A percentile compares a stretch with the other conserved stretches of the same genome.
Conservation (phyloP, 2,888 invertebrate genomes). For the Drosophila mimetica region DNA sequence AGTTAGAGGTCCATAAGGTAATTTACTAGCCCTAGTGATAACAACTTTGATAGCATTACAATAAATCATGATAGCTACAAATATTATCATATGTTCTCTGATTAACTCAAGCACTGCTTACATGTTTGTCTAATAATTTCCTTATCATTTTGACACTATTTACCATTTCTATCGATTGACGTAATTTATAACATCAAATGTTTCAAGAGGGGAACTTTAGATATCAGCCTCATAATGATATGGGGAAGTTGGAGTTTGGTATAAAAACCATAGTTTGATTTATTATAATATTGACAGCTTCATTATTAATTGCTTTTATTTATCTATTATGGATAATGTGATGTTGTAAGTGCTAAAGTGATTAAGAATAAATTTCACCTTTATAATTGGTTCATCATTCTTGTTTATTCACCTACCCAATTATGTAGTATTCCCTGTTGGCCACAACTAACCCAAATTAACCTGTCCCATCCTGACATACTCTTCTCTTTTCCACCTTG, state of each 20-base stretch:
- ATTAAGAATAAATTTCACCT: too few relatives aligned
- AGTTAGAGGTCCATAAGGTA: background rate
- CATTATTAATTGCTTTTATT: background rate
- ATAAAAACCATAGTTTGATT: background rate
- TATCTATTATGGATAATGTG: too few relatives aligned
- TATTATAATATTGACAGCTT: background rate
- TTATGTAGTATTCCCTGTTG: background rate
- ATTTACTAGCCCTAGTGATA: background rate
- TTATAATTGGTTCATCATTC: background rate
- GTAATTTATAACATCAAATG: constrained; percentile 13
- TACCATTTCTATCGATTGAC: background rate
- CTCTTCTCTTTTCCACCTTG: constrained; percentile 14
- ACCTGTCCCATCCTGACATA: constrained; percentile 21
- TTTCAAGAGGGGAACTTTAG: background rate
- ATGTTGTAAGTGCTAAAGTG: background rate
- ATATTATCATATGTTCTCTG: constrained; percentile 16
- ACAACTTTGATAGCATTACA: background rate
- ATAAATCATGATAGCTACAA: constrained; percentile 19
- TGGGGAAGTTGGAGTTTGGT: background rate
- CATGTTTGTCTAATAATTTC: constrained; percentile 14
- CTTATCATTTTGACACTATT: constrained; percentile 14
- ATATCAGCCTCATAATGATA: background rate
- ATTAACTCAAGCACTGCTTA: constrained; percentile 18
- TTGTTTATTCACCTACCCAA: background rate
- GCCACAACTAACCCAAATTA: constrained; percentile 19